Conservation (phyloP, 2,797 vertebrate species). For the Neoniphon sammara region DNA sequence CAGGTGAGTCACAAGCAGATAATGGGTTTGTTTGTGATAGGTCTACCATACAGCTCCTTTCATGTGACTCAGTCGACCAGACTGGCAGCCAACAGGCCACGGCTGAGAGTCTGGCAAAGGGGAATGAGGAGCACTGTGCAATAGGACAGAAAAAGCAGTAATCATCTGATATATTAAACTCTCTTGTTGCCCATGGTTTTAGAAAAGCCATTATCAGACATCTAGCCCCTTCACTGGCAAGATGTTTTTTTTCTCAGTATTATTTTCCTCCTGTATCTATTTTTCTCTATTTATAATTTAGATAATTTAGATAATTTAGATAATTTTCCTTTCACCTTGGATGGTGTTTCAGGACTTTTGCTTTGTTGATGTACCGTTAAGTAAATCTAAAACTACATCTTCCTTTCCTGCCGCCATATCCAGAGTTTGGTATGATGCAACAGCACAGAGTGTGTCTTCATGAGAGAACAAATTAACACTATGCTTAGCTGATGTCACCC, state of each 20-base stretch:
- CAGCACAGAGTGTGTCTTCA: not conserved
- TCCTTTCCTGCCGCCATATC: constrained; percentile 9
- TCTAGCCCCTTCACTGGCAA: constrained; percentile 9
- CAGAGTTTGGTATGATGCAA: not conserved
- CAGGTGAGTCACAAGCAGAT: constrained; percentile 55
- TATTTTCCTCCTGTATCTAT: not conserved
- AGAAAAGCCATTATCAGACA: not conserved
- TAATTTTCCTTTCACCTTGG: not conserved
- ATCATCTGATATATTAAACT: constrained; percentile 19
- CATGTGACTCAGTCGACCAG: constrained; percentile 22
- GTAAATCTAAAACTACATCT: constrained; percentile 35
- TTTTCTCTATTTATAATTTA: not conserved
- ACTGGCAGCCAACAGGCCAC: constrained; percentile 4
- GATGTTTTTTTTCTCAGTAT: not conserved
- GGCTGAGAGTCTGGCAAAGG: constrained; percentile 17
- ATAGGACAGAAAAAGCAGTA: constrained; percentile 8
- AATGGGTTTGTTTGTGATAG: constrained; percentile 37
- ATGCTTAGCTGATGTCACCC: constrained; percentile 3
- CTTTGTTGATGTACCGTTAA: constrained; percentile 15
- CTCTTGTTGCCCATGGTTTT: constrained; percentile 23
- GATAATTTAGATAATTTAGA: constrained; percentile 2
- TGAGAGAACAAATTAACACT: constrained; percentile 8
- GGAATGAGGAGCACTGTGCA: not conserved
- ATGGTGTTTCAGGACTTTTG: constrained; percentile 29
- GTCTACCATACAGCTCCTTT: constrained; percentile 41